Evolutionary conservation across 1,140 invertebrate genomes (phyloP).

Genomic region (Paramacrobiotus metropolitanus): DNA sequence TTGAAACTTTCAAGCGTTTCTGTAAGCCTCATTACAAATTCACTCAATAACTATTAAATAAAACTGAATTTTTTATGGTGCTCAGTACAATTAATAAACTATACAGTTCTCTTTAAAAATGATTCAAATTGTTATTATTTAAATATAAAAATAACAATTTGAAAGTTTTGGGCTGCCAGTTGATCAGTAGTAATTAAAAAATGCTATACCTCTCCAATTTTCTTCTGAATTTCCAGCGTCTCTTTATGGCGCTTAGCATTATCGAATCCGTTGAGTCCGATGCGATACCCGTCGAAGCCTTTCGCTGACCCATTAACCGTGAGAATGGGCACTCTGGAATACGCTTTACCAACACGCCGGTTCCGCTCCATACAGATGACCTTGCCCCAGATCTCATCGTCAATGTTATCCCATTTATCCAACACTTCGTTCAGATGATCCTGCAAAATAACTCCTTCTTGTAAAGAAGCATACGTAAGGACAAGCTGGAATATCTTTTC

Average conservation of each 20-base stretch:
- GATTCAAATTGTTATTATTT: too few species aligned
- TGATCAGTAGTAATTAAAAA: too few species aligned
- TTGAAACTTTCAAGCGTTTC: too few species aligned
- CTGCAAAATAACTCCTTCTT: slow-evolving; percentile 39
- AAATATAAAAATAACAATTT: too few species aligned
- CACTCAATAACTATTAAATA: too few species aligned
- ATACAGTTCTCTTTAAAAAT: too few species aligned
- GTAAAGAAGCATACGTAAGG: too few species aligned
- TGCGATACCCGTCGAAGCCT: slow-evolving; percentile 78
- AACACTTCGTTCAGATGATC: slow-evolving; percentile 88
- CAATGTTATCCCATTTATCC: slow-evolving; percentile 85
- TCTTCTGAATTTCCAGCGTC: slow-evolving; percentile 68
- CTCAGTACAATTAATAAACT: too few species aligned
- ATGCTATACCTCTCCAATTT: slow-evolving; percentile 68
- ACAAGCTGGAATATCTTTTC: too few species aligned
- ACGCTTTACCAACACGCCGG: slow-evolving; percentile 73
- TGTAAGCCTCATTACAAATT: too few species aligned
- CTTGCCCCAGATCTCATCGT: slow-evolving; percentile 93
- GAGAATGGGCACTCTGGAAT: slow-evolving; percentile 68
- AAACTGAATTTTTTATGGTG: too few species aligned
- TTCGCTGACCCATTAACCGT: slow-evolving; percentile 81
- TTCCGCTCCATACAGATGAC: slow-evolving; percentile 82
- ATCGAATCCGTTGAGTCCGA: slow-evolving; percentile 72
- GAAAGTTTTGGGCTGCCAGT: too few species aligned
- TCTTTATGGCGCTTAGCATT: slow-evolving; percentile 76